Percentiles rank a stretch among this genome's conserved stretches.
Evolutionary conservation across 2,888 invertebrate genomes (phyloP).

Genomic region (Drosophila kambysellisi): DNA sequence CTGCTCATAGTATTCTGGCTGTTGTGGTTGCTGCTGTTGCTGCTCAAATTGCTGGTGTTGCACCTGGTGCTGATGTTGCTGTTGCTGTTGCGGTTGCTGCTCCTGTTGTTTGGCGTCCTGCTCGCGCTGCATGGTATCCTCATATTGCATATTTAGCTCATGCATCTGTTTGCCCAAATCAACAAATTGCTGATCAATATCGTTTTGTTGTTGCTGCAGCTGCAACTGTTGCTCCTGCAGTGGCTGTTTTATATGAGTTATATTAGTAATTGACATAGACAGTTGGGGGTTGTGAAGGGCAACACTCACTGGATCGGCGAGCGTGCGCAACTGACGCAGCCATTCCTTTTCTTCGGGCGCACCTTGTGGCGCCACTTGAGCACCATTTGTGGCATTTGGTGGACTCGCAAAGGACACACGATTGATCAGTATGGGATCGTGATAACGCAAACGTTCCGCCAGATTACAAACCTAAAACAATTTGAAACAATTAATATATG

Average conservation of each 20-base stretch:
- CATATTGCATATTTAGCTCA: constrained; percentile 83
- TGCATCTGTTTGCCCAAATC: constrained; percentile 84
- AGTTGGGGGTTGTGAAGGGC: background rate
- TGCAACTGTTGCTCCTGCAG: constrained; percentile 43
- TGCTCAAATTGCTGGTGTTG: constrained; percentile 21
- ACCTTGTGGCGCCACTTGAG: constrained; percentile 36
- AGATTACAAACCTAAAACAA: constrained; percentile 85
- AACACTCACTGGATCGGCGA: constrained; percentile 65
- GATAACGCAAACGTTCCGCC: constrained; percentile 89
- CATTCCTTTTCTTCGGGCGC: constrained; percentile 83
- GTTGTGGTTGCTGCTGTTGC: constrained; percentile 27
- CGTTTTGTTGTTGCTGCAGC: constrained; percentile 53
- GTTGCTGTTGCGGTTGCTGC: constrained; percentile 26
- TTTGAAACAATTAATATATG: background rate
- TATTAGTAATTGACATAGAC: background rate
- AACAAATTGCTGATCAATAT: constrained; percentile 84
- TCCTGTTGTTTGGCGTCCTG: constrained; percentile 42
- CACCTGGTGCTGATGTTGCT: constrained; percentile 14
- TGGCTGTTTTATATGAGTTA: constrained; percentile 32
- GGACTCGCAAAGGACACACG: constrained; percentile 72
- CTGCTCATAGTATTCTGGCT: constrained; percentile 41
- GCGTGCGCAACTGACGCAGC: constrained; percentile 82
- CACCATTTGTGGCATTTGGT: constrained; percentile 53
- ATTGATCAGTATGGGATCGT: constrained; percentile 87
- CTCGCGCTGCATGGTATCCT: constrained; percentile 54